These are phyloP conservation scores for Zophobas morio DNA, from an alignment of 1,140 invertebrate species.

Conservation along the genomic window DNA sequence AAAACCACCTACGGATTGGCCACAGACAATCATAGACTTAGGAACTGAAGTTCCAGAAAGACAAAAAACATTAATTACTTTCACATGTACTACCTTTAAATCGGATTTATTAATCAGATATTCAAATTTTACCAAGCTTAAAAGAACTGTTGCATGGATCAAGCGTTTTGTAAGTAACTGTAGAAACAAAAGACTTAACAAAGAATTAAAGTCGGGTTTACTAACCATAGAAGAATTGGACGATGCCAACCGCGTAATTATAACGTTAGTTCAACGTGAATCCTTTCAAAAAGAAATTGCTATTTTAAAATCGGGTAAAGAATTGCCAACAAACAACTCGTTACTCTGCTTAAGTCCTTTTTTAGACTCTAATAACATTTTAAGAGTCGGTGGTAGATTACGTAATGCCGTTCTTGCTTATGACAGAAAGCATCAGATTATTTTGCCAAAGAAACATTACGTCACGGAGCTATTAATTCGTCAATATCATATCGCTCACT, in stretches of 20 bases:
- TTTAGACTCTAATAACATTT: no score
- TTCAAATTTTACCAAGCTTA: background rate
- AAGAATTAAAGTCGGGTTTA: background rate
- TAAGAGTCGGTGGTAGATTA: no score
- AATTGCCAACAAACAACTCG: background rate
- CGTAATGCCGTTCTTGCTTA: no score
- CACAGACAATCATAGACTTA: background rate
- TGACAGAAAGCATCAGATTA: no score
- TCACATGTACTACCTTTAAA: background rate
- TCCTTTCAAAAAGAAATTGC: background rate
- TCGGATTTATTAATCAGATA: background rate
- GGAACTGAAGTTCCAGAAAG: background rate
- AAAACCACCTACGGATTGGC: constrained; percentile 9
- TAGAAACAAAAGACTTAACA: background rate
- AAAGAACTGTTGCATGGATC: background rate
- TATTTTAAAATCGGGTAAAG: background rate
- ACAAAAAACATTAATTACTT: background rate
- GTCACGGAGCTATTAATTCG: no score
- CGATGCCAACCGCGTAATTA: background rate
- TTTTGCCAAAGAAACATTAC: no score
- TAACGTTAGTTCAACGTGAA: background rate
- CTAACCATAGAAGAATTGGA: background rate
- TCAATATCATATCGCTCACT: no score
- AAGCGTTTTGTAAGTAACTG: background rate
- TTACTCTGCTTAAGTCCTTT: background rate